These are phyloP conservation scores for Cryptosula pallasiana DNA, from an alignment of 2,888 invertebrate species.

Conservation along the genomic window DNA sequence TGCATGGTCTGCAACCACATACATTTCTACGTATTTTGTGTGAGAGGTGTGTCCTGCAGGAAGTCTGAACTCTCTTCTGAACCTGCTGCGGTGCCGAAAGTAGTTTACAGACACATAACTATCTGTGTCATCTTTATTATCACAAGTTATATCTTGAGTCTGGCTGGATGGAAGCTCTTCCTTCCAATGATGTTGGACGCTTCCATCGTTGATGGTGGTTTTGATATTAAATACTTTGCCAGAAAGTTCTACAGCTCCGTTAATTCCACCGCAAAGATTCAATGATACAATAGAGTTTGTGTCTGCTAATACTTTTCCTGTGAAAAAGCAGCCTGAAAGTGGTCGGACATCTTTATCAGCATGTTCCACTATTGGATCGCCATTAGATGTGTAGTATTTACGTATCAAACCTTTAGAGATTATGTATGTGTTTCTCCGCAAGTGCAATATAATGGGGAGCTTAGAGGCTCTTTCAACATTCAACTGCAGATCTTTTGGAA, in stretches of 20 bases:
- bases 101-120: background rate
- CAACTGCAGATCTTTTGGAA: background rate
- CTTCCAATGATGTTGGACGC: background rate
- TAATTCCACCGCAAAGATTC: background rate
- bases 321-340: background rate
- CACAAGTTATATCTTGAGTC: background rate
- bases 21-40: conserved; percentile 48
- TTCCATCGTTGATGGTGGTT: background rate
- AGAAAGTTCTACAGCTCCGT: background rate
- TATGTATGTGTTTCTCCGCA: too few species aligned
- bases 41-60: conserved; percentile 43
- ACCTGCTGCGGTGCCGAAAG: background rate
- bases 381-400: background rate
- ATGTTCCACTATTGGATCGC: background rate
- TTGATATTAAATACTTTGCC: background rate
- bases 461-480: background rate
- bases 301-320: background rate
- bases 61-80: background rate
- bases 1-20: conserved; percentile 46
- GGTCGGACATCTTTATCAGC: background rate
- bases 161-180: background rate
- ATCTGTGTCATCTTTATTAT: background rate
- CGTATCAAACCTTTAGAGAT: background rate
- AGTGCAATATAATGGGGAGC: background rate
- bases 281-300: background rate